Evolutionary conservation across 2,888 invertebrate species (phyloP).

Genomic region (Tipula lateralis): DNA sequence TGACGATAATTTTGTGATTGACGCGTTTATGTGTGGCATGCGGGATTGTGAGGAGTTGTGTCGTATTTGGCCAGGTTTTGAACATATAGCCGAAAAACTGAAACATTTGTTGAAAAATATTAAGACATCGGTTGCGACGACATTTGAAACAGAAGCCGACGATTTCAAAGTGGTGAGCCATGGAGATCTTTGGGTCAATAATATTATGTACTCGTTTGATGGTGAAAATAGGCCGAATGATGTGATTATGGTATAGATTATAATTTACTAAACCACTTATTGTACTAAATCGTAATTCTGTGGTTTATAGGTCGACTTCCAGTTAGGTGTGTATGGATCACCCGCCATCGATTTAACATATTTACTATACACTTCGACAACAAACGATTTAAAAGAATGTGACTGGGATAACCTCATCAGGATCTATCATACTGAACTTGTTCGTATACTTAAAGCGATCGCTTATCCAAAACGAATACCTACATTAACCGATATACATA

Average conservation of each 20-base stretch:
- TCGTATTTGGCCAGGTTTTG: background rate
- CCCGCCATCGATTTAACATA: conserved; percentile 21
- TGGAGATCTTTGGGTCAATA: conserved; percentile 47
- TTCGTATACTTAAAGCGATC: background rate
- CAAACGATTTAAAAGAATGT: background rate
- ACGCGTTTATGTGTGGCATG: background rate
- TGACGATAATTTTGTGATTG: background rate
- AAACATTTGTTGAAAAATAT: background rate
- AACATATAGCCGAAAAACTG: background rate
- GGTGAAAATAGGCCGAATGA: conserved; percentile 40
- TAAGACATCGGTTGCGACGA: background rate
- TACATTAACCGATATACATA: background rate
- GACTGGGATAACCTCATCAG: background rate
- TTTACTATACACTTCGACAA: background rate
- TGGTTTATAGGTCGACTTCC: background rate
- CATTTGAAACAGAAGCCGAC: background rate
- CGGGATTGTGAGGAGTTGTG: background rate
- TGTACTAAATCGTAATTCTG: background rate
- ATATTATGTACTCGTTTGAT: conserved; percentile 46
- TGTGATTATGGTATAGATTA: conserved; percentile 37
- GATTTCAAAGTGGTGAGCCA: conserved; percentile 38
- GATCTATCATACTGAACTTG: background rate
- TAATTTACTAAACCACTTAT: too few species aligned
- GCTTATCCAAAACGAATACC: background rate
- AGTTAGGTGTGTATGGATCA: background rate